phyloP scores from a whole-genome alignment of 2,888 invertebrate genomes.

The Xestia sexstrigata region DNA sequence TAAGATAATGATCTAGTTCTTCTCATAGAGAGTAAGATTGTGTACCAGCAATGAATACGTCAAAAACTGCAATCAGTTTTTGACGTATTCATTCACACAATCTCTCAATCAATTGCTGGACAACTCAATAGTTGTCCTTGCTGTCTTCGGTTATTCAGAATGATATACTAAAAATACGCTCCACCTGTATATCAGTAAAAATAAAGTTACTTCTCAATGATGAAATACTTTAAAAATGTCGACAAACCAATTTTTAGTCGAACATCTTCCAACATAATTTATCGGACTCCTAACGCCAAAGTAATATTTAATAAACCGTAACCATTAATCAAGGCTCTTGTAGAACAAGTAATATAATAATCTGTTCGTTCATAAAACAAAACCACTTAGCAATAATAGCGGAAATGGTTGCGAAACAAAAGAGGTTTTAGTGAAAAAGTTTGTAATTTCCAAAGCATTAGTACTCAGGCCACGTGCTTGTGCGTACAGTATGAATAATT shows the following conservation, averaged over 20 bases:
- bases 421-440: slow-evolving; percentile 66
- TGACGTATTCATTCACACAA: no score
- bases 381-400: slow-evolving; percentile 54
- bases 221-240: no score
- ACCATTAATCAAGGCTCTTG: slow-evolving; percentile 41
- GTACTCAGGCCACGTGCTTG: slow-evolving; percentile 68
- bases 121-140: not conserved
- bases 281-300: slow-evolving; percentile 6
- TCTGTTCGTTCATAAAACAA: slow-evolving; percentile 52
- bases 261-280: slow-evolving; percentile 22
- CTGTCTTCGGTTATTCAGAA: no score
- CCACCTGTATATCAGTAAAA: not conserved
- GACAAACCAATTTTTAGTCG: not conserved
- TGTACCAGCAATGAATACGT: not conserved
- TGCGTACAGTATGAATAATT: slow-evolving; percentile 72
- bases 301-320: slow-evolving; percentile 56
- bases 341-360: slow-evolving; percentile 50
- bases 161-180: no score
- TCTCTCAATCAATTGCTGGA: no score
- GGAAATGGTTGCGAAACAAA: slow-evolving; percentile 57
- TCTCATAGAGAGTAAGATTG: not conserved
- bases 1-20: not conserved
- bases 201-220: not conserved
- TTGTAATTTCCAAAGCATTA: slow-evolving; percentile 61
- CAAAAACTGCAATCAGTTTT: no score